Conservation (phyloP, 2,113 vertebrate species). For the Macaca nemestrina region DNA sequence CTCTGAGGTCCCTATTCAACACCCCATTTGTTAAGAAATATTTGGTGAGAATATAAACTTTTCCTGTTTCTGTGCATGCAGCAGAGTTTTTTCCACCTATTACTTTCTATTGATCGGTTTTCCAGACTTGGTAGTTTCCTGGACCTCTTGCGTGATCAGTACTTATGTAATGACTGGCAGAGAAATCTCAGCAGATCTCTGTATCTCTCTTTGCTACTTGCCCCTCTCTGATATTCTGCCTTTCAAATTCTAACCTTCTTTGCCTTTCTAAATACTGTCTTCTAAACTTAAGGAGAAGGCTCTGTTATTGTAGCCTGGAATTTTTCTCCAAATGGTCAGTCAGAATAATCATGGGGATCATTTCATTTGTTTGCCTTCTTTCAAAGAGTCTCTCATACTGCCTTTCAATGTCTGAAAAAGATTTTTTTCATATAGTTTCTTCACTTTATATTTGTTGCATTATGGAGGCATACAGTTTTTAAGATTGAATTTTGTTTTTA, state of each 20-base stretch:
- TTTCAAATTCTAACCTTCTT: background rate
- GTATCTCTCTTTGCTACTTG: accelerated
- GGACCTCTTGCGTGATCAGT: background rate
- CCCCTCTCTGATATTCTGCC: background rate
- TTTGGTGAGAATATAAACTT: background rate
- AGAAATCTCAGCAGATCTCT: background rate
- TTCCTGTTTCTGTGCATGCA: background rate
- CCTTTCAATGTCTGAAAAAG: background rate
- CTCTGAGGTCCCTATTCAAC: background rate
- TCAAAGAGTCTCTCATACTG: background rate
- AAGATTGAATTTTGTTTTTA: background rate
- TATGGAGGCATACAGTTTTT: background rate
- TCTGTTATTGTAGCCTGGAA: background rate
- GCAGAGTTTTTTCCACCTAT: background rate
- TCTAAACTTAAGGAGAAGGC: background rate
- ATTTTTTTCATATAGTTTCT: background rate
- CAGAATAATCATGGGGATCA: background rate
- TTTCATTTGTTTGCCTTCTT: background rate
- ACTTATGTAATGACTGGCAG: background rate
- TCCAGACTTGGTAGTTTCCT: background rate
- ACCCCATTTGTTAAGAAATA: background rate
- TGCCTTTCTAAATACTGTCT: background rate
- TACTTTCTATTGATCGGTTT: background rate
- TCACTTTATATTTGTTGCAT: background rate
- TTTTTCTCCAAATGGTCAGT: background rate